Evolutionary conservation across 2,113 vertebrate genomes (phyloP).

Genomic region (Pterophyllum scalare): DNA sequence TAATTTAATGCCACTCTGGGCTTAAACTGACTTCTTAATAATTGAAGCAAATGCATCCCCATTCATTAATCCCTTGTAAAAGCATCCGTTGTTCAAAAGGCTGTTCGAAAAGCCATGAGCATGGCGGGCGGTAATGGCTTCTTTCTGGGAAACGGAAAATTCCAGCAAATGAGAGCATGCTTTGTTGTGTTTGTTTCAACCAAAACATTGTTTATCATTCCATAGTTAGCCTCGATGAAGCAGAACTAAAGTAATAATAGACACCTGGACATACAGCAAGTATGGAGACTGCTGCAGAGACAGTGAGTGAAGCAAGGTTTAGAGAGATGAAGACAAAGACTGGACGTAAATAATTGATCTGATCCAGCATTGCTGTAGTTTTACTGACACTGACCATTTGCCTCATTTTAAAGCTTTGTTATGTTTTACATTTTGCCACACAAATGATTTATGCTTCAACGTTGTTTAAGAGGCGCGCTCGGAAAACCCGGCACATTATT

Average conservation of each 20-base stretch:
- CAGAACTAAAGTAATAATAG: conserved; percentile 46
- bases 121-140: conserved; percentile 24
- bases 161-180: conserved; percentile 25
- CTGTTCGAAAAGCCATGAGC: conserved; percentile 37
- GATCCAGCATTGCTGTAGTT: not conserved
- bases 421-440: not conserved
- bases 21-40: conserved; percentile 66
- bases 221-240: conserved; percentile 34
- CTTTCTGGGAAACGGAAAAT: conserved; percentile 36
- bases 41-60: conserved; percentile 56
- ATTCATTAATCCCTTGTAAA: conserved; percentile 65
- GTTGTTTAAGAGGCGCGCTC: not conserved
- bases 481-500: not conserved
- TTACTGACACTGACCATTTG: not conserved
- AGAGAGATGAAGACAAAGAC: not conserved
- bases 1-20: conserved; percentile 62
- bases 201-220: conserved; percentile 56
- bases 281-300: not conserved
- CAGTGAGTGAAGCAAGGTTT: conserved; percentile 4
- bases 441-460: not conserved
- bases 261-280: conserved; percentile 58
- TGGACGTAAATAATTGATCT: conserved; percentile 12
- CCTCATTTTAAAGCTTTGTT: conserved; percentile 5
- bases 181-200: conserved; percentile 55
- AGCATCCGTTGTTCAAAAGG: conserved; percentile 53